Evolutionary conservation across 2,797 vertebrate species (phyloP).

Genomic region (Xerus rutilus): DNA sequence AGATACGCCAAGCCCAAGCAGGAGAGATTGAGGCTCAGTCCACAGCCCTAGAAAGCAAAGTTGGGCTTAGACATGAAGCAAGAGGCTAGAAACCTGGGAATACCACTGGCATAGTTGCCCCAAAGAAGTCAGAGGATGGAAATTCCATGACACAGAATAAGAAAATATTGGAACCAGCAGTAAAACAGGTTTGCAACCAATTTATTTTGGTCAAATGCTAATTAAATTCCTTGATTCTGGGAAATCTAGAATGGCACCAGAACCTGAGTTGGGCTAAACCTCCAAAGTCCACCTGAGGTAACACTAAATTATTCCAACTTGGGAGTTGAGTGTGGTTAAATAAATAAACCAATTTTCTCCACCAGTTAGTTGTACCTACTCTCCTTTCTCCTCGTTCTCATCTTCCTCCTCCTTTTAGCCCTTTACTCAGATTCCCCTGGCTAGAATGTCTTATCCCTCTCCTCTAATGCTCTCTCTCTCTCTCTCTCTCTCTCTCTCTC

Average conservation of each 20-base stretch:
- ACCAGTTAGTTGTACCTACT: not conserved
- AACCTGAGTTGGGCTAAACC: not conserved
- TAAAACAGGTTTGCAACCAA: not conserved
- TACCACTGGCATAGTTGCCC: not conserved
- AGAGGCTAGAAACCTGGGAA: not conserved
- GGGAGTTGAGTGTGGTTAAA: not conserved
- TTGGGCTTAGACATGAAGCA: not conserved
- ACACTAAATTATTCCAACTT: not conserved
- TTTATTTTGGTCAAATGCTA: conserved; percentile 4
- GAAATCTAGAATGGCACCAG: not conserved
- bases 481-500: not conserved
- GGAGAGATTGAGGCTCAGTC: not conserved
- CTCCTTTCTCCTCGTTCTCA: not conserved
- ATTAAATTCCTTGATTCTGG: not conserved
- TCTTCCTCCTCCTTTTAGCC: too few relatives aligned
- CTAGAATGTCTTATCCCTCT: not conserved
- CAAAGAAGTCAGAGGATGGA: not conserved
- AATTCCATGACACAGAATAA: not conserved
- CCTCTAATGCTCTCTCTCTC: not conserved
- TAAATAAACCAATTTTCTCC: not conserved
- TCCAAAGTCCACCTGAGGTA: not conserved
- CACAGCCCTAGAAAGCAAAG: not conserved
- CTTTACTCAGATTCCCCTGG: not conserved
- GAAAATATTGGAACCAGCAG: not conserved
- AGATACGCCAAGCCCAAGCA: not conserved